phyloP scores from a whole-genome alignment of 92 coral and sea anemone genomes.

The Phenganax subtilis region DNA sequence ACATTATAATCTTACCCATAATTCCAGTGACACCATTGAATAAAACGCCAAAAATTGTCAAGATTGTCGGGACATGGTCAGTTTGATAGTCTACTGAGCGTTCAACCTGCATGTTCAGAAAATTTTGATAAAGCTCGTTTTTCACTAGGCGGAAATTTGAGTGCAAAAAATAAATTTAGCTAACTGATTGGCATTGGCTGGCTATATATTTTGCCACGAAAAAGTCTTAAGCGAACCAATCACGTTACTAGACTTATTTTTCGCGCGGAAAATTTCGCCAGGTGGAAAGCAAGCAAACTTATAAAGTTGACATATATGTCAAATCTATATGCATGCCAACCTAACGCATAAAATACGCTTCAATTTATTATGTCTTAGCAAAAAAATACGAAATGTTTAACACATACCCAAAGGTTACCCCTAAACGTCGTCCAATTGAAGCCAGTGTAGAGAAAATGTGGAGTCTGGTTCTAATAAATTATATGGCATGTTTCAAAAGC shows the following conservation, averaged over 20 bases:
- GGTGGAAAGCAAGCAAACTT: not conserved
- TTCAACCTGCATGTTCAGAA: conserved; percentile 32
- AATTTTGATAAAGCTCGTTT: not conserved
- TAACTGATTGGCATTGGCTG: too few relatives aligned
- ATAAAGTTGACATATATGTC: too few relatives aligned
- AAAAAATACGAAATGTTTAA: not conserved
- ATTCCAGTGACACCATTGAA: conserved; percentile 98
- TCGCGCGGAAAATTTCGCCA: too few relatives aligned
- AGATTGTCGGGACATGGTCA: conserved; percentile 24
- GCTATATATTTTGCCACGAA: too few relatives aligned
- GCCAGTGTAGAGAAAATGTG: conserved; percentile 55
- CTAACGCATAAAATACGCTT: too few relatives aligned
- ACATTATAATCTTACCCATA: conserved; percentile 63
- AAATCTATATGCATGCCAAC: too few relatives aligned
- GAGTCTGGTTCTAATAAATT: conserved; percentile 35
- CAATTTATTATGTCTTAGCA: too few relatives aligned
- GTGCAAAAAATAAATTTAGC: not conserved
- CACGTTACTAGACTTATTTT: too few relatives aligned
- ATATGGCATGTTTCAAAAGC: too few relatives aligned
- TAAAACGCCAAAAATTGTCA: conserved; percentile 77
- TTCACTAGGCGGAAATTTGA: too few relatives aligned
- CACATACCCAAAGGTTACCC: conserved; percentile 66
- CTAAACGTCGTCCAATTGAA: conserved; percentile 61
- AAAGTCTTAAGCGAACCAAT: too few relatives aligned
- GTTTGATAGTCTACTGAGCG: conserved; percentile 69